These are phyloP conservation scores for Poecilus cupreus DNA, from an alignment of 2,888 invertebrate genomes.

Conservation along the genomic window DNA sequence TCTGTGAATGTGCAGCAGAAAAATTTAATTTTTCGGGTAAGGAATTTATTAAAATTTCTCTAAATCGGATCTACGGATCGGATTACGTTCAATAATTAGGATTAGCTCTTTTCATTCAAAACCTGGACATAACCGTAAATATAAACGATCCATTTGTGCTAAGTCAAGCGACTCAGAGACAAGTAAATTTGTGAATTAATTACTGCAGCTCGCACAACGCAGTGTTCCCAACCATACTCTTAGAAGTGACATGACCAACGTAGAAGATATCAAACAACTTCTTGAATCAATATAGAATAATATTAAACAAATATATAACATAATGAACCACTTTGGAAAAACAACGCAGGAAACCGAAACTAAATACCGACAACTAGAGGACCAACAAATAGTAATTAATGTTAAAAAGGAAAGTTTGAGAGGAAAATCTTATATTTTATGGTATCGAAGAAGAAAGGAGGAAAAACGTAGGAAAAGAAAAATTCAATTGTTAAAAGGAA, in stretches of 20 bases:
- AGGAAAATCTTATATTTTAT: conserved; percentile 19
- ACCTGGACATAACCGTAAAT: no score
- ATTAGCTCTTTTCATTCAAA: no score
- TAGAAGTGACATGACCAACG: background rate
- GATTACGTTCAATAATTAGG: no score
- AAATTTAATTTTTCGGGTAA: no score
- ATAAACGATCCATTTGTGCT: no score
- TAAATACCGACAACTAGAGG: background rate
- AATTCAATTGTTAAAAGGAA: background rate
- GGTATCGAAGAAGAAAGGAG: background rate
- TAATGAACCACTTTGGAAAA: background rate
- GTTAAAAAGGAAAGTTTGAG: conserved; percentile 5
- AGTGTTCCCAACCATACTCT: background rate
- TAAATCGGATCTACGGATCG: no score
- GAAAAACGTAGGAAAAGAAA: background rate
- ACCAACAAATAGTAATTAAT: background rate
- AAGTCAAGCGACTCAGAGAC: no score
- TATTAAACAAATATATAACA: background rate
- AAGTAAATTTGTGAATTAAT: no score
- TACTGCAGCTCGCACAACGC: background rate
- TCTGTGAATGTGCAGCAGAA: no score
- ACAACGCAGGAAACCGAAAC: background rate
- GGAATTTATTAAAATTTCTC: no score
- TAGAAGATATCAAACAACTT: conserved; percentile 15
- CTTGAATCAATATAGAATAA: background rate